Evolutionary conservation across 2,888 invertebrate genomes (phyloP).

Genomic region (Chrysolina haemoptera): DNA sequence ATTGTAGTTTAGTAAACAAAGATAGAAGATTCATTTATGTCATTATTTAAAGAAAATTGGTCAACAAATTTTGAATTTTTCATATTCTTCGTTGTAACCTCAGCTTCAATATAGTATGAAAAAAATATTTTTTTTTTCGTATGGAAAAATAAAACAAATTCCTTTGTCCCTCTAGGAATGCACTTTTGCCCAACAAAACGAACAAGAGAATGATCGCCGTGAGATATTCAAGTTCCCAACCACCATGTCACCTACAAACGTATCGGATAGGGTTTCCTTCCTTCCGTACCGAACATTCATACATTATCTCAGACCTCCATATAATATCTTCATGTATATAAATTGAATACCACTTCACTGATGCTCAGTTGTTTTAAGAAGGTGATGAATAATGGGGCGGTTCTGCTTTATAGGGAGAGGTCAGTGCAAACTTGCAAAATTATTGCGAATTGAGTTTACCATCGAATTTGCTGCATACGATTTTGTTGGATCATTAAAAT

Average conservation of each 20-base stretch:
- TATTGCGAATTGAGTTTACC: too few species aligned
- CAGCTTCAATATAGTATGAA: too few species aligned
- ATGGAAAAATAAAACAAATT: too few species aligned
- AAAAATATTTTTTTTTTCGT: too few species aligned
- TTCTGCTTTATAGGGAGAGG: neutral
- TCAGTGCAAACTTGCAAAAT: neutral
- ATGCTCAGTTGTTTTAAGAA: neutral
- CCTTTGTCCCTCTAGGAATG: conserved; percentile 14
- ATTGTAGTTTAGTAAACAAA: too few species aligned
- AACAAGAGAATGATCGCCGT: conserved; percentile 61
- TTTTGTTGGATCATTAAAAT: too few species aligned
- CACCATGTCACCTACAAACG: conserved; percentile 64
- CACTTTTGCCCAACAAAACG: conserved; percentile 15
- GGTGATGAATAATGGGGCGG: neutral
- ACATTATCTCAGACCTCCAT: conserved; percentile 44
- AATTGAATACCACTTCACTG: neutral
- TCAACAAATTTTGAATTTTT: too few species aligned
- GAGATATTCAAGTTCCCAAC: conserved; percentile 65
- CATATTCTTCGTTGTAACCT: too few species aligned
- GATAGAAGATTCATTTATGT: too few species aligned
- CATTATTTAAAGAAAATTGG: too few species aligned
- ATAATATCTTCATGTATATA: conserved; percentile 39
- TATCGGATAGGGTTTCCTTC: conserved; percentile 64
- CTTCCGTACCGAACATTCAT: conserved; percentile 60
- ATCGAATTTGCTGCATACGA: too few species aligned